Percentiles rank a stretch among this genome's conserved stretches.
Evolutionary conservation across 2,797 vertebrate species (phyloP).

Genomic region (Sebastes nivosus): DNA sequence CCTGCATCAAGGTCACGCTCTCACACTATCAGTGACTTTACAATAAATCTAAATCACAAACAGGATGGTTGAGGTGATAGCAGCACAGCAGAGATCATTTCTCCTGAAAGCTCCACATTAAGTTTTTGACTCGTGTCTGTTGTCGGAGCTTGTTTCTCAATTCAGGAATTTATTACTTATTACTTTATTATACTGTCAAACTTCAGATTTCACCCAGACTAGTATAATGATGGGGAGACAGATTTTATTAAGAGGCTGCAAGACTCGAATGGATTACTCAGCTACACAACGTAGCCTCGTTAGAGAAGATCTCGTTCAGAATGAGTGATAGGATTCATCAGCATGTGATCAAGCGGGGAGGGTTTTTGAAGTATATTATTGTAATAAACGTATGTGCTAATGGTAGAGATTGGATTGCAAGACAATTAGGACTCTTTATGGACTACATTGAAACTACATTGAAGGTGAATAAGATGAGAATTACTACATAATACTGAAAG

Average conservation of each 20-base stretch:
- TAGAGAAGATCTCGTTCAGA: not conserved
- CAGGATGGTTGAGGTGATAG: not conserved
- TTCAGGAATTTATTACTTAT: not conserved
- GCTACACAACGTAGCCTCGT: not conserved
- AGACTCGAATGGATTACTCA: not conserved
- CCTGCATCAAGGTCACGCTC: conserved; percentile 55
- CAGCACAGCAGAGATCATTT: not conserved
- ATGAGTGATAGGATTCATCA: not conserved
- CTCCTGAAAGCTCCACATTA: not conserved
- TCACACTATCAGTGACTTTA: conserved; percentile 55
- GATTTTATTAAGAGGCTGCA: not conserved
- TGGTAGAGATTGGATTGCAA: not conserved
- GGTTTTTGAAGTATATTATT: not conserved
- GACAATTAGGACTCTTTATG: not conserved
- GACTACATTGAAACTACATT: too few species aligned
- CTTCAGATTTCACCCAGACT: too few species aligned
- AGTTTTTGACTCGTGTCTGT: not conserved
- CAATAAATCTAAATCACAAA: conserved; percentile 14
- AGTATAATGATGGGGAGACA: not conserved
- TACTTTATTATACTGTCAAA: not conserved
- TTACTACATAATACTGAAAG: not conserved
- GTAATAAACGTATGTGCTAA: too few species aligned
- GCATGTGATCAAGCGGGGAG: not conserved
- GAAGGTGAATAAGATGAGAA: not conserved
- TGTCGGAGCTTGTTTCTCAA: not conserved